Evolutionary conservation across 2,797 vertebrate genomes (phyloP), one percentile per base, ranked within the genome.

Genomic region (Cyprinodon diabolis): DNA sequence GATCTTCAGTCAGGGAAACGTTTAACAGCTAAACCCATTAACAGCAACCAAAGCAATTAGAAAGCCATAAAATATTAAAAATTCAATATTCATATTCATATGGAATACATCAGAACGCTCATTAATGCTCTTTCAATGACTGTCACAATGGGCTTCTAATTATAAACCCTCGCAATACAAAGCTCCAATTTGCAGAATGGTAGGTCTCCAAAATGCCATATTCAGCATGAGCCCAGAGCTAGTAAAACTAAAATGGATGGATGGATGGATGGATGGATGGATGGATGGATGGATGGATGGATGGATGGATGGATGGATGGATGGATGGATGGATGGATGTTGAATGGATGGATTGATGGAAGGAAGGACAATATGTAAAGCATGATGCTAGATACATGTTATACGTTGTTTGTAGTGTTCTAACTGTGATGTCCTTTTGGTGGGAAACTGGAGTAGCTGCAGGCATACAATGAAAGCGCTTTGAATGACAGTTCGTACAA

Each of bases 401-500:
- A 73, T 75, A 69, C 77, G 67, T 66, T 81, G 78, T 79, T 72
- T 71, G 86, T 75, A 85, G 85, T 65, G 81, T 62, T 77, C 75
- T 19, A 6, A 57, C 85, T 73, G 83, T 68, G 82, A 76, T 67
- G 45, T 66, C 62, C 8, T 21, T 47, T 43, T 63, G 70, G 78
- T 63, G 86, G 79, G 80, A 69, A 79, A 77, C 78, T 63, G 66
- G 86, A 85, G 68, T 81, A 82, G 84, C 80, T 87, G 83, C 76
- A 78, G 85, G 87, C 88, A 92, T 93, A 95, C 12, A 96, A 94
- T 94, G 91, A 94, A 94, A 93, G 90, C 93, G 92, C 77, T 75
- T 85, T 92, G 94, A 96, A 94, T 90, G 93, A 95, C 94, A 95
- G 91, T 67, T 83, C 69, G 91, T 94, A 94, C 93, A 94, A 93